Conservation (phyloP, 2,888 invertebrate species). For the Lepidochrysops patricia region DNA sequence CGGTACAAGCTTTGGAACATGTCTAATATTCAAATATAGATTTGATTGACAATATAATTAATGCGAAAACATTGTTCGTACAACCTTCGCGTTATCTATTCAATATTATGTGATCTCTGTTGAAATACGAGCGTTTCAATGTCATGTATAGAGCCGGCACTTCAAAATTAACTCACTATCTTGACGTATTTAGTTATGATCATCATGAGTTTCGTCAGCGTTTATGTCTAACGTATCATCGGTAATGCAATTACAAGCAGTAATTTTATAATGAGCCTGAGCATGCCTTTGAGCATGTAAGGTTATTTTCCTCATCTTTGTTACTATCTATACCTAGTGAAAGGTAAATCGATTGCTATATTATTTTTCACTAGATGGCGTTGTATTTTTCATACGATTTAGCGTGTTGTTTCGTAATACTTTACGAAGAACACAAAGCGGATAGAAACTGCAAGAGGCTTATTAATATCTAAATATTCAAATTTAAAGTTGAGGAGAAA, state of each 20-base stretch:
- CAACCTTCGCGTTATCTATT: slow-evolving; percentile 33
- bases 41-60: slow-evolving; percentile 52
- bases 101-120: slow-evolving; percentile 8
- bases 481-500: slow-evolving; percentile 2
- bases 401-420: neutral
- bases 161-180: neutral
- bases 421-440: neutral
- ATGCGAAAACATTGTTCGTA: slow-evolving; percentile 39
- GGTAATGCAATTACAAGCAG: neutral
- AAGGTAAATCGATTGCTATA: neutral
- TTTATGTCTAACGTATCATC: neutral
- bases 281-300: neutral
- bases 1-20: slow-evolving; percentile 35
- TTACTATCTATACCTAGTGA: neutral
- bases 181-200: neutral
- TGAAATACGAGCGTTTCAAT: slow-evolving; percentile 9
- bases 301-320: neutral
- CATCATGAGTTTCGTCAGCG: neutral
- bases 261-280: neutral
- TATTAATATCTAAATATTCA: neutral
- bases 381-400: neutral
- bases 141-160: neutral
- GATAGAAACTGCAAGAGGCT: neutral
- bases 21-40: slow-evolving; percentile 15
- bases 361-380: neutral